These are phyloP conservation scores for Gnatocerus cornutus DNA, from an alignment of 2,888 invertebrate species.

Conservation along the genomic window DNA sequence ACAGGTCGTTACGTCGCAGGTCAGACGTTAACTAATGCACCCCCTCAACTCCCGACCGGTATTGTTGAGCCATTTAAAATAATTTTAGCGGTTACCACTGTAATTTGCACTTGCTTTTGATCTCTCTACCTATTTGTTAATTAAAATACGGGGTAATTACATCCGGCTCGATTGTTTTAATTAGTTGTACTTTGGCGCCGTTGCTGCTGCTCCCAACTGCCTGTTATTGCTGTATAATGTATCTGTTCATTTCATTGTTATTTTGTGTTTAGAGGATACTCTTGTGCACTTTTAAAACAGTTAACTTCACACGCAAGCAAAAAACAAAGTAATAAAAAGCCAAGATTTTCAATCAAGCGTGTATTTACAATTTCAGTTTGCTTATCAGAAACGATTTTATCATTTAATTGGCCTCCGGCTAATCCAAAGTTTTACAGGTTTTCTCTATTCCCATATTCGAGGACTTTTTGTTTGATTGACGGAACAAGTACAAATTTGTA, in stretches of 20 bases:
- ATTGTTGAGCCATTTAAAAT: conserved; percentile 49
- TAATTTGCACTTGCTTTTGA: conserved; percentile 54
- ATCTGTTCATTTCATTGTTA: conserved; percentile 36
- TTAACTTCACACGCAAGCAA: background rate
- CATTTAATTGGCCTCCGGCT: too few species aligned
- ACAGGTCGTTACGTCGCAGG: conserved; percentile 13
- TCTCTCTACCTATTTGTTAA: conserved; percentile 52
- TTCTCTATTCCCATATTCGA: too few species aligned
- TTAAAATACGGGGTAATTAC: conserved; percentile 55
- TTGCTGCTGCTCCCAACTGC: conserved; percentile 32
- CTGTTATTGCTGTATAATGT: conserved; percentile 49
- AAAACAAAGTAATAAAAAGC: too few species aligned
- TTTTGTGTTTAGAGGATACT: conserved; percentile 17
- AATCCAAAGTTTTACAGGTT: too few species aligned
- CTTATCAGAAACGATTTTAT: too few species aligned
- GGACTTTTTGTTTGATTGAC: too few species aligned
- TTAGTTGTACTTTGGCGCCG: conserved; percentile 54
- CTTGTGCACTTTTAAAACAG: conserved; percentile 1
- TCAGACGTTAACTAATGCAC: conserved; percentile 20
- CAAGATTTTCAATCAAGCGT: too few species aligned
- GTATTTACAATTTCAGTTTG: too few species aligned
- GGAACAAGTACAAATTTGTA: too few species aligned
- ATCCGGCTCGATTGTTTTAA: conserved; percentile 59
- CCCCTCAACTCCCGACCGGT: conserved; percentile 21
- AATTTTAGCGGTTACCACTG: conserved; percentile 53